phyloP scores from a whole-genome alignment of 2,797 vertebrate genomes.

The Hephaestus fuliginosus region DNA sequence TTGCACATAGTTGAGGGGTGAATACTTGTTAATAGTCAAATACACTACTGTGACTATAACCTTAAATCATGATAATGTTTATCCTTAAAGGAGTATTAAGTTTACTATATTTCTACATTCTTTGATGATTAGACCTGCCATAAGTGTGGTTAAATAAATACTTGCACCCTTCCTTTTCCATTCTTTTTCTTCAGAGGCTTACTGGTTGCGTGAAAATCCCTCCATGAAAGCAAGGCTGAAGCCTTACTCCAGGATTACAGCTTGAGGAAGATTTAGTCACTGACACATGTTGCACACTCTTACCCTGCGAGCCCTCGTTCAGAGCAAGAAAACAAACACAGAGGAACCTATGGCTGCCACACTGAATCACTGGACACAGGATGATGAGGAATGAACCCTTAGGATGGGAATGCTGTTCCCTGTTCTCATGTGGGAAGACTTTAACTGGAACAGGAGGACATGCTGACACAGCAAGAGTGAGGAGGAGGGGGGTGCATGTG shows the following conservation, averaged over 20 bases:
- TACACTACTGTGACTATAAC: not conserved
- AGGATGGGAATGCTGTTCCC: constrained; percentile 34
- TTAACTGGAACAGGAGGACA: constrained; percentile 37
- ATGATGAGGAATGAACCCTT: constrained; percentile 37
- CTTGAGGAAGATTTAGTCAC: constrained; percentile 88
- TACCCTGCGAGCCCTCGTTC: constrained; percentile 41
- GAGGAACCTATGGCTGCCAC: constrained; percentile 11
- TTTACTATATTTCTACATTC: not conserved
- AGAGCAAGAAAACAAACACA: constrained; percentile 28
- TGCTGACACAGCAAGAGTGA: constrained; percentile 35
- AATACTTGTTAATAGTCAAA: constrained; percentile 20
- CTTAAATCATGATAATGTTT: constrained; percentile 1
- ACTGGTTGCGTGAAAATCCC: constrained; percentile 88
- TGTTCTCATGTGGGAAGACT: constrained; percentile 25
- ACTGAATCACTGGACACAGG: constrained; percentile 30
- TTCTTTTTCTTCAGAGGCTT: constrained; percentile 72
- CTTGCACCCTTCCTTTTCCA: constrained; percentile 22
- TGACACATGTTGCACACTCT: constrained; percentile 79
- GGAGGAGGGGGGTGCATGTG: constrained; percentile 48
- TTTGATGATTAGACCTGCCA: not conserved
- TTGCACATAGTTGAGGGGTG: constrained; percentile 20
- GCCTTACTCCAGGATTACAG: constrained; percentile 89
- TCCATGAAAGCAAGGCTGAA: constrained; percentile 75
- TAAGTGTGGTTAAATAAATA: constrained; percentile 14
- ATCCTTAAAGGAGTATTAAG: not conserved